Evolutionary conservation across 2,888 invertebrate genomes (phyloP).

Genomic region (Alcis repandata): DNA sequence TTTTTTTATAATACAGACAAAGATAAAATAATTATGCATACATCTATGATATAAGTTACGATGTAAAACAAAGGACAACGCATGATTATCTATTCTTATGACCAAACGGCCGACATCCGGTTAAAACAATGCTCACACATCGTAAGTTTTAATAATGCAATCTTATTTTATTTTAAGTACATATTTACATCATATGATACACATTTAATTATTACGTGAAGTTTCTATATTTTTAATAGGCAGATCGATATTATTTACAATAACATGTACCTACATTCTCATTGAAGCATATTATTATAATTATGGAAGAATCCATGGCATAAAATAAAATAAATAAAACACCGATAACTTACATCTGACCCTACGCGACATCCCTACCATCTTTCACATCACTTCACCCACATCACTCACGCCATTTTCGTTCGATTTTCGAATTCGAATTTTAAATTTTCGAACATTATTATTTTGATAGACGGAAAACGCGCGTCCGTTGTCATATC

Average conservation of each 20-base stretch:
- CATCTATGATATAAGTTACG: conserved; percentile 16
- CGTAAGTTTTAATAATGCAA: conserved; percentile 1
- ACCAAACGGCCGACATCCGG: conserved; percentile 45
- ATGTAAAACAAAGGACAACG: conserved; percentile 36
- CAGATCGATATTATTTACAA: background rate
- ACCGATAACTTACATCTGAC: conserved; percentile 54
- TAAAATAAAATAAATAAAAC: background rate
- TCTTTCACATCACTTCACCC: conserved; percentile 52
- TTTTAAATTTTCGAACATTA: conserved; percentile 48
- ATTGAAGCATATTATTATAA: background rate
- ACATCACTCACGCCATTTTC: conserved; percentile 48
- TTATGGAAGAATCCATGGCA: background rate
- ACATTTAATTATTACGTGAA: no score
- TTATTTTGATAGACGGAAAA: conserved; percentile 55
- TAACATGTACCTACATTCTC: no score
- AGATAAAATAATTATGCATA: background rate
- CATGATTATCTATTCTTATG: conserved; percentile 46
- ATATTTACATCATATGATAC: background rate
- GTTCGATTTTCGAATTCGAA: conserved; percentile 53
- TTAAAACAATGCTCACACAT: conserved; percentile 37
- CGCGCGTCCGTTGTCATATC: conserved; percentile 67
- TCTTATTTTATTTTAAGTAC: background rate
- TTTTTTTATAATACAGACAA: no score
- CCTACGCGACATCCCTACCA: conserved; percentile 54
- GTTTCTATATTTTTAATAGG: no score